These are phyloP conservation scores for Ormyrus labotus DNA, from an alignment of 2,888 invertebrate genomes.

Conservation along the genomic window DNA sequence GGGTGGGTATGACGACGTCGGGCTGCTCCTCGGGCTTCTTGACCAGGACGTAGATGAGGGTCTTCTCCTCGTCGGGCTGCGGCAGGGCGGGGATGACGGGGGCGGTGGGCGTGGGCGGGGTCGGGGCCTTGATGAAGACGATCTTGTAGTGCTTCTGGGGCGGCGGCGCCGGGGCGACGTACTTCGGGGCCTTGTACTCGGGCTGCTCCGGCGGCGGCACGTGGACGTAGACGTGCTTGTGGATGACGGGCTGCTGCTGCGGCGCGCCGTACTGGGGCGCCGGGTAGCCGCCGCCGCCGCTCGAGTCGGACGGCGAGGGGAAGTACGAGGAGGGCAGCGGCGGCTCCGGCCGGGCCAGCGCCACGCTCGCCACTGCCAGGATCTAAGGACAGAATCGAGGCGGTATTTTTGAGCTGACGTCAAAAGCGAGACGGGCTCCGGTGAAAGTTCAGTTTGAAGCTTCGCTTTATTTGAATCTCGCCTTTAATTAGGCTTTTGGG, in stretches of 20 bases:
- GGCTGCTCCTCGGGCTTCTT: conserved; percentile 92
- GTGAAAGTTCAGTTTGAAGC: conserved; percentile 35
- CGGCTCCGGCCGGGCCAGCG: conserved; percentile 73
- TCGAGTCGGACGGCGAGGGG: conserved; percentile 54
- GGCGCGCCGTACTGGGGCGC: conserved; percentile 77
- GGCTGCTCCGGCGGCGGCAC: conserved; percentile 90
- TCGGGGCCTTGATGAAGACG: conserved; percentile 86
- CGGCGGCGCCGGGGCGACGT: conserved; percentile 74
- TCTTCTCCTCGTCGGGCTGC: conserved; percentile 92
- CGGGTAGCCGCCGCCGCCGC: conserved; percentile 59
- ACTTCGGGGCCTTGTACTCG: conserved; percentile 84
- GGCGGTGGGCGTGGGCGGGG: conserved; percentile 77
- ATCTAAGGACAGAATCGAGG: conserved; percentile 4
- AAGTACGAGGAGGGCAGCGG: conserved; percentile 70
- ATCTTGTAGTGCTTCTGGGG: conserved; percentile 91
- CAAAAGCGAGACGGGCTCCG: not conserved
- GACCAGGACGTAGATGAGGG: conserved; percentile 90
- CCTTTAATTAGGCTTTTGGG: not conserved
- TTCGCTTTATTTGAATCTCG: conserved; percentile 17
- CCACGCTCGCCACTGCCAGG: conserved; percentile 70
- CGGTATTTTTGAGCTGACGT: conserved; percentile 21
- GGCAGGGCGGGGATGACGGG: conserved; percentile 78
- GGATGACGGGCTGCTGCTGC: conserved; percentile 85
- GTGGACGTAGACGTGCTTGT: conserved; percentile 94
- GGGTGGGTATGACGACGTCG: conserved; percentile 86